These are phyloP conservation scores for Lochmaea crataegi DNA, from an alignment of 2,888 invertebrate genomes.

Conservation along the genomic window DNA sequence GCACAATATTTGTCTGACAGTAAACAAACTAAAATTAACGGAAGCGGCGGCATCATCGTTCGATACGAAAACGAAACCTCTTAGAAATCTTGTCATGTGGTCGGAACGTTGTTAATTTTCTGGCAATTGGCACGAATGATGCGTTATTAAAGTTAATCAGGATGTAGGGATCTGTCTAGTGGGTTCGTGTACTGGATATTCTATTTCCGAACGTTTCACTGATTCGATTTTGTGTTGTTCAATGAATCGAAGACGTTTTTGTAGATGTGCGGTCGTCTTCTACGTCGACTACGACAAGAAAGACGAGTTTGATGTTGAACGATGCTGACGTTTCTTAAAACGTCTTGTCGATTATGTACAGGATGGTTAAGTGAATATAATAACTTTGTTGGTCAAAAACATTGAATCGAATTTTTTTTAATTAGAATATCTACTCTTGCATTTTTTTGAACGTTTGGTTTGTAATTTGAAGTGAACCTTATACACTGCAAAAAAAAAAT, in stretches of 20 bases:
- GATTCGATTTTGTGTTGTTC: slow-evolving; percentile 38
- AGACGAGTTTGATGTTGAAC: neutral
- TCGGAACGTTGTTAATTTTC: slow-evolving; percentile 43
- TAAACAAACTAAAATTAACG: slow-evolving; percentile 2
- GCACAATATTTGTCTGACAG: slow-evolving; percentile 3
- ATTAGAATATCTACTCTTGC: too few relatives aligned
- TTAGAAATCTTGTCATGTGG: slow-evolving; percentile 32
- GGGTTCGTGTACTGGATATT: slow-evolving; percentile 43
- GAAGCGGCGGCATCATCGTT: neutral
- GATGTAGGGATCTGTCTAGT: slow-evolving; percentile 50
- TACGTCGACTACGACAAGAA: neutral
- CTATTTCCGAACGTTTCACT: slow-evolving; percentile 41
- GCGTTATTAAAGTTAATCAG: slow-evolving; percentile 53
- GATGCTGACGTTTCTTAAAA: neutral
- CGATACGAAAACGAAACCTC: slow-evolving; percentile 24
- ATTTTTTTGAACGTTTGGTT: too few relatives aligned
- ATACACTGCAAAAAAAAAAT: too few relatives aligned
- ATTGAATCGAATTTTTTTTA: too few relatives aligned
- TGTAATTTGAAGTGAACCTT: too few relatives aligned
- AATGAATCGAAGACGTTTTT: slow-evolving; percentile 30
- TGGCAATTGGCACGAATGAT: slow-evolving; percentile 50
- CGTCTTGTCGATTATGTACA: neutral
- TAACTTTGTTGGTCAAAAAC: too few relatives aligned
- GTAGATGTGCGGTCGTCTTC: neutral
- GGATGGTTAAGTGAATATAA: too few relatives aligned